Percentiles rank a stretch among this genome's conserved stretches.
These are phyloP conservation scores for Hydroisotoma schaefferi DNA, from an alignment of 2,888 invertebrate genomes.

Conservation along the genomic window DNA sequence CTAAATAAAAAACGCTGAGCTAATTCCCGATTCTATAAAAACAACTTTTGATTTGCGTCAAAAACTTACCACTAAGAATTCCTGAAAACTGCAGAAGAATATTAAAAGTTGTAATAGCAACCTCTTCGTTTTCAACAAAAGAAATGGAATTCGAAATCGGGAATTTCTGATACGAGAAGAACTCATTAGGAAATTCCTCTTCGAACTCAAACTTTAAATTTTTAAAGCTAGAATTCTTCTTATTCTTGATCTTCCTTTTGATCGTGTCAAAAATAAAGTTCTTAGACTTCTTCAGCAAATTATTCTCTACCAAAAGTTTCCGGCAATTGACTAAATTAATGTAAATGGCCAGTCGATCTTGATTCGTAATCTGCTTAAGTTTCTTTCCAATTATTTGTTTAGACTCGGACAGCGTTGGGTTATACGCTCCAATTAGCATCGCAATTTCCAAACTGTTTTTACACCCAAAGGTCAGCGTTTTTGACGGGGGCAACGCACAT, in stretches of 20 bases:
- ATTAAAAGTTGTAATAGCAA: neutral
- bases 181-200: neutral
- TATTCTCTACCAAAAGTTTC: constrained; percentile 76
- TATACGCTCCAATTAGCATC: constrained; percentile 86
- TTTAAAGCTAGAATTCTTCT: constrained; percentile 62
- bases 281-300: constrained; percentile 74
- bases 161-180: neutral
- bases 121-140: constrained; percentile 1
- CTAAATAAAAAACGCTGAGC: too few species aligned
- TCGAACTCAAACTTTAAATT: constrained; percentile 56
- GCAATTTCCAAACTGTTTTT: constrained; percentile 86
- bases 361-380: constrained; percentile 65
- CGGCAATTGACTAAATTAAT: constrained; percentile 81
- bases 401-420: constrained; percentile 62
- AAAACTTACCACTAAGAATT: too few species aligned
- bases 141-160: neutral
- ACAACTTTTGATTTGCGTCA: neutral
- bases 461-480: constrained; percentile 91
- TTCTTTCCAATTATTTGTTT: neutral
- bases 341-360: constrained; percentile 81
- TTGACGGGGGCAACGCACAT: constrained; percentile 60
- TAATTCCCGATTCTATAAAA: neutral
- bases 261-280: constrained; percentile 66
- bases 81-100: constrained; percentile 23
- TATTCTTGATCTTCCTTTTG: constrained; percentile 67